Evolutionary conservation across 1,140 invertebrate genomes (phyloP).

Genomic region (Fopius arisanus): DNA sequence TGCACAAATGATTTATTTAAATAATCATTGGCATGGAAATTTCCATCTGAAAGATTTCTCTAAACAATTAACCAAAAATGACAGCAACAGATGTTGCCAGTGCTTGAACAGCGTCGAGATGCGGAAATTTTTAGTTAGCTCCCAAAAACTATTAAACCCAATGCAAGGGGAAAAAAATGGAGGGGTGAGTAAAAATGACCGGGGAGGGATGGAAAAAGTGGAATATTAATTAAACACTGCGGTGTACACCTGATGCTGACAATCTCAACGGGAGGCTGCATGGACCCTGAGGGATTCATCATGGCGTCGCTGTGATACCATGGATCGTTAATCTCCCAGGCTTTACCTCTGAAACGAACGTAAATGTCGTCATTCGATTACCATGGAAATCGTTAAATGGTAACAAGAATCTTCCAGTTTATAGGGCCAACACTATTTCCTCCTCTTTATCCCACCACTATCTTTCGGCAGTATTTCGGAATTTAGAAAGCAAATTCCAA

Average conservation of each 20-base stretch:
- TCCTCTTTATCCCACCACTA: no score
- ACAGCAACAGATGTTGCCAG: not conserved
- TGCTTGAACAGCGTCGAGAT: not conserved
- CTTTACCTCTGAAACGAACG: not conserved
- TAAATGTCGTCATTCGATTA: not conserved
- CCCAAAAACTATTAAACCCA: not conserved
- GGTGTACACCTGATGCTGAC: constrained; percentile 1
- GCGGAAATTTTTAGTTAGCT: not conserved
- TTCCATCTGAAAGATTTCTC: not conserved
- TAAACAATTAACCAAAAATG: not conserved
- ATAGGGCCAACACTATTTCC: no score
- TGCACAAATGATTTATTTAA: no score
- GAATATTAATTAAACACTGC: constrained; percentile 2
- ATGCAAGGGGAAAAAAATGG: not conserved
- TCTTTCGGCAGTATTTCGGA: no score
- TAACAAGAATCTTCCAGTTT: no score
- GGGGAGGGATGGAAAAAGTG: not conserved
- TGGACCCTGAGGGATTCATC: not conserved
- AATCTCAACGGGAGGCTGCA: not conserved
- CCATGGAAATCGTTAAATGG: not conserved
- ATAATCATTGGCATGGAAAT: no score
- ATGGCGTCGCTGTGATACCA: not conserved
- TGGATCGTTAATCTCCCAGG: not conserved
- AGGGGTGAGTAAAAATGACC: not conserved
- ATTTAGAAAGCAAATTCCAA: no score